Conservation (phyloP, 2,888 invertebrate species). For the Sarcophaga subvicina region DNA sequence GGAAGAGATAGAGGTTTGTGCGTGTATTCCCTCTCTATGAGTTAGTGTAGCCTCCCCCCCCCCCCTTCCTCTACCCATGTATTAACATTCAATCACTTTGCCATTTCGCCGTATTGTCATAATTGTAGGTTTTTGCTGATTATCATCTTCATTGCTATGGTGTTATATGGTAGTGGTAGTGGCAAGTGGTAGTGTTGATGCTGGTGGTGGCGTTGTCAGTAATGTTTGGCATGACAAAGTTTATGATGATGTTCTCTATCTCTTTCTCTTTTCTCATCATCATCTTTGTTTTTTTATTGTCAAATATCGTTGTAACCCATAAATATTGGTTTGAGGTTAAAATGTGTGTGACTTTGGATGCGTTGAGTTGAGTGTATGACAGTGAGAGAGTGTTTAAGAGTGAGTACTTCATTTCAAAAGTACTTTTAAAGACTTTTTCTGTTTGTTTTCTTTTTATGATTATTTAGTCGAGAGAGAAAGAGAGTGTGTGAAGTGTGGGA, state of each 20-base stretch:
- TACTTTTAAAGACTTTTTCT: slow-evolving; percentile 29
- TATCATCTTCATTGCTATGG: background rate
- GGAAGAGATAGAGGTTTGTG: slow-evolving; percentile 9
- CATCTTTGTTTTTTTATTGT: slow-evolving; percentile 7
- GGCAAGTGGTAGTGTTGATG: background rate
- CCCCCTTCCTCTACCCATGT: background rate
- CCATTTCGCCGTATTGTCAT: slow-evolving; percentile 42
- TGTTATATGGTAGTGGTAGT: background rate
- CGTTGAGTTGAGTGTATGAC: background rate
- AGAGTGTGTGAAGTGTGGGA: background rate
- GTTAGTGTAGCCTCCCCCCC: too few relatives aligned
- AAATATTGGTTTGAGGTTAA: slow-evolving; percentile 44
- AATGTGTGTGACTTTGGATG: background rate
- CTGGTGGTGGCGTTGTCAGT: background rate
- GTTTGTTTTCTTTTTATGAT: background rate
- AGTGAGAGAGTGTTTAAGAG: background rate
- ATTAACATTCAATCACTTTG: slow-evolving; percentile 52
- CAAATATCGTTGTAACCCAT: slow-evolving; percentile 21
- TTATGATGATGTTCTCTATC: slow-evolving; percentile 24
- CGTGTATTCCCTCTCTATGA: slow-evolving; percentile 19
- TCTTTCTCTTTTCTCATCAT: slow-evolving; percentile 10
- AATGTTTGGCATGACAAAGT: background rate
- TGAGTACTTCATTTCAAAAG: slow-evolving; percentile 23
- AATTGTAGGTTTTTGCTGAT: background rate
- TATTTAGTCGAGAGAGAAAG: background rate